Base-by-base conservation (phyloP, 2,797 vertebrate species). In the Danio jaintianensis region DNA sequence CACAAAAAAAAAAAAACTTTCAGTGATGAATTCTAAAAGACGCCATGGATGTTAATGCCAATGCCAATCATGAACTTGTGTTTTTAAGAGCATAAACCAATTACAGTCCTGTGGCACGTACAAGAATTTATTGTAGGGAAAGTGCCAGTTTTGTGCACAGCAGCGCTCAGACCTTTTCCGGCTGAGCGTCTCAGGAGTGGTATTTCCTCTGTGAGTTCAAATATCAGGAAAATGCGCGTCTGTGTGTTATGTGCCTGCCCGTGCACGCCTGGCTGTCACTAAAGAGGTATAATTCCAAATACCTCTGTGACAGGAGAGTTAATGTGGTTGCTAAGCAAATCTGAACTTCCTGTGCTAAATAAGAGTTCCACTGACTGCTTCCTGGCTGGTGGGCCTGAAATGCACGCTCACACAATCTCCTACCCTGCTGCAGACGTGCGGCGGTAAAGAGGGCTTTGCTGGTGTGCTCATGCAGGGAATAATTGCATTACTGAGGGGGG, bases 281-380 rank as follows among this genome's bases (percentile, higher is more conserved):
- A 61, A 7, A 50, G 10, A 38, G 75, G 80, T 87, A 90, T 91
- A 91, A 92, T 90, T 85, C 90, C 82, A 86, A 91, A 91, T 87
- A 77, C 80, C 66, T 86, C 88, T 89, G 86, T 89, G 90, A 92
- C 91, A 90, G 90, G 90, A 90, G 87, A 76, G n/a, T 79, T 89
- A 90, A 92, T 92, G 88, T 70, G 88, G 91, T 93, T 93, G 91
- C 91, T 93, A 92, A 92, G 92, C 89, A 92, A 92, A 93, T 86
- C 84, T 88, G 86, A 84, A 79, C 86, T 90, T 89, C 87, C 87
- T 89, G 89, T 85, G 81, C 88, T 87, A 88, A 92, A 91, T 89
- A 83, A 78, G 83, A 89, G 75, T 81, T 13, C 70, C 82, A 85
- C 79, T 85, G 78, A 86, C 89, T 87, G 80, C 89, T 90, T 90